Evolutionary conservation across 2,888 invertebrate species (phyloP).

Genomic region (Orthosia incerta): DNA sequence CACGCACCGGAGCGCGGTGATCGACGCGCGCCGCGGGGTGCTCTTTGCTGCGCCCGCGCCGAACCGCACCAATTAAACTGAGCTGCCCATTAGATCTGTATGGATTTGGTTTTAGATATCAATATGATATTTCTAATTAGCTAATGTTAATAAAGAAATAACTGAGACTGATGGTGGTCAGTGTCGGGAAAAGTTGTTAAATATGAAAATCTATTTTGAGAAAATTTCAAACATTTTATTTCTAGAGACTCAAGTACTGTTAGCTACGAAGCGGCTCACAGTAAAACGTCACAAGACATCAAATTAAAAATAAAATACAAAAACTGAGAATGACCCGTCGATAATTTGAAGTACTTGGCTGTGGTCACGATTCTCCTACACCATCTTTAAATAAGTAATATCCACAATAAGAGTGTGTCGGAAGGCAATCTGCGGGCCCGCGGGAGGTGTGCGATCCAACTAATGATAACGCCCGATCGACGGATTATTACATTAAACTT

Average conservation of each 20-base stretch:
- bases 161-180: not conserved
- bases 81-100: conserved; percentile 66
- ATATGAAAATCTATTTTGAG: not conserved
- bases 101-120: conserved; percentile 69
- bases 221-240: conserved; percentile 18
- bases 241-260: conserved; percentile 22
- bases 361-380: conserved; percentile 60
- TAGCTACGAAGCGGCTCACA: conserved; percentile 41
- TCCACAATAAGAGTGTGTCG: conserved; percentile 84
- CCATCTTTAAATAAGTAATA: conserved; percentile 71
- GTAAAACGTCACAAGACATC: conserved; percentile 51
- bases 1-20: conserved; percentile 78
- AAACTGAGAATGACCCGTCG: conserved; percentile 63
- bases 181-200: not conserved
- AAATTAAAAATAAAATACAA: conserved; percentile 52
- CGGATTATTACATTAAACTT: conserved; percentile 90
- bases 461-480: conserved; percentile 88
- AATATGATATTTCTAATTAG: conserved; percentile 49
- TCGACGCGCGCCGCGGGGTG: conserved; percentile 88
- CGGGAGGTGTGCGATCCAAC: conserved; percentile 89
- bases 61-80: conserved; percentile 75
- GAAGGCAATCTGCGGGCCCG: conserved; percentile 86
- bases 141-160: conserved; percentile 26
- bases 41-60: conserved; percentile 81
- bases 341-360: conserved; percentile 55